Evolutionary conservation across 2,113 vertebrate species (phyloP).

Genomic region (Furnarius figulus): DNA sequence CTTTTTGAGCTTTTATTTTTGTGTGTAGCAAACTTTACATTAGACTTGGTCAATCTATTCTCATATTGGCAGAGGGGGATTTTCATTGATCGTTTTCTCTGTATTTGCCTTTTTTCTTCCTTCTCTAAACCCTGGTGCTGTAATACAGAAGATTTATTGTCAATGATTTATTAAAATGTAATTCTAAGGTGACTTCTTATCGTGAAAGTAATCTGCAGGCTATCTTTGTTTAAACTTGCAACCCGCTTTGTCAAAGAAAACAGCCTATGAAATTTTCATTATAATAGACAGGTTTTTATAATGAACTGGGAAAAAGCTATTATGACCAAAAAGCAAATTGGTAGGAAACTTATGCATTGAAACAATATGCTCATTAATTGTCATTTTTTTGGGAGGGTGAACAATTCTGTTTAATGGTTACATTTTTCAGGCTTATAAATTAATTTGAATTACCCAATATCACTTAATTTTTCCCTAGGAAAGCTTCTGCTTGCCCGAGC

Average conservation of each 20-base stretch:
- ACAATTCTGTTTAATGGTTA: constrained; percentile 78
- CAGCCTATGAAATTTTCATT: constrained; percentile 82
- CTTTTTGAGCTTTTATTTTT: constrained; percentile 52
- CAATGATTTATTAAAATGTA: constrained; percentile 85
- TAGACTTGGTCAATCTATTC: constrained; percentile 71
- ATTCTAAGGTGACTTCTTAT: constrained; percentile 82
- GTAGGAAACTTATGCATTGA: constrained; percentile 74
- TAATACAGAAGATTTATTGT: constrained; percentile 82
- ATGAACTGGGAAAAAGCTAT: constrained; percentile 78
- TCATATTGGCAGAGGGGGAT: constrained; percentile 77
- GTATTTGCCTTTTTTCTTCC: constrained; percentile 73
- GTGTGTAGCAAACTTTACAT: constrained; percentile 69
- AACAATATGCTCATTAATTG: constrained; percentile 82
- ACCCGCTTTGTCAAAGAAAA: constrained; percentile 79
- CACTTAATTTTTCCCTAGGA: constrained; percentile 82
- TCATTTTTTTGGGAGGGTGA: constrained; percentile 69
- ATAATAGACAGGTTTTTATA: constrained; percentile 79
- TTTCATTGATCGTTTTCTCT: constrained; percentile 81
- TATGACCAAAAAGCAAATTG: constrained; percentile 79
- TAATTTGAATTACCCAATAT: constrained; percentile 83
- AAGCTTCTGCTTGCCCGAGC: constrained; percentile 83
- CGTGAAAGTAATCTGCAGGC: constrained; percentile 79
- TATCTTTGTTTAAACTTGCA: constrained; percentile 83
- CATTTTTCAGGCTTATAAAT: constrained; percentile 80
- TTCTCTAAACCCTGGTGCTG: constrained; percentile 70